phyloP scores from a whole-genome alignment of 1,140 invertebrate genomes.

The Dryas iulia region DNA sequence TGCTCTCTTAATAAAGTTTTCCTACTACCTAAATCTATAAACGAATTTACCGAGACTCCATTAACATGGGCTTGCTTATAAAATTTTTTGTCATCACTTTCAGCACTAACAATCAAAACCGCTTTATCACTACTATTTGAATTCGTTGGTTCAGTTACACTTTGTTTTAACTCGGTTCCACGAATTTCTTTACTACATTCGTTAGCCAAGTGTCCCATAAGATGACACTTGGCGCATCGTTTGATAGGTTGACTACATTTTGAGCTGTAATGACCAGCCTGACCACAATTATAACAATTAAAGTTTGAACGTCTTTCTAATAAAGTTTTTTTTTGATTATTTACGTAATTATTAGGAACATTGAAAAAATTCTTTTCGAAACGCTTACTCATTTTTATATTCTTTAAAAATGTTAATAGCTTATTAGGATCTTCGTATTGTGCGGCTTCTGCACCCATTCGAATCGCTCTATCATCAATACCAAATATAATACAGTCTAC shows the following conservation, averaged over 20 bases:
- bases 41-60: not conserved
- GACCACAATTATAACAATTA: not conserved
- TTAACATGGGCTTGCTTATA: not conserved
- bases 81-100: not conserved
- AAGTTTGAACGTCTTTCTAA: constrained; percentile 1
- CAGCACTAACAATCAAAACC: too few species aligned
- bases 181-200: not conserved
- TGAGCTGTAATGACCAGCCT: not conserved
- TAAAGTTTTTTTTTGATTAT: too few species aligned
- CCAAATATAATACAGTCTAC: constrained; percentile 22
- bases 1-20: not conserved
- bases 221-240: not conserved
- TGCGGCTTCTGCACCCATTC: not conserved
- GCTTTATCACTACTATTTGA: not conserved
- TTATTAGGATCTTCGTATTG: not conserved
- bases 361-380: not conserved
- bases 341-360: not conserved
- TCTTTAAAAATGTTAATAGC: not conserved
- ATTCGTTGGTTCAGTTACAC: not conserved
- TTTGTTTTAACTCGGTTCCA: not conserved
- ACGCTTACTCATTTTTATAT: not conserved
- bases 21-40: not conserved
- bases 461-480: constrained; percentile 17
- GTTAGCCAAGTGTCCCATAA: not conserved
- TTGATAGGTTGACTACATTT: not conserved